Percentiles rank a stretch among this genome's conserved stretches.
phyloP scores from a whole-genome alignment of 2,113 vertebrate species.

The Chascanopsetta lugubris region DNA sequence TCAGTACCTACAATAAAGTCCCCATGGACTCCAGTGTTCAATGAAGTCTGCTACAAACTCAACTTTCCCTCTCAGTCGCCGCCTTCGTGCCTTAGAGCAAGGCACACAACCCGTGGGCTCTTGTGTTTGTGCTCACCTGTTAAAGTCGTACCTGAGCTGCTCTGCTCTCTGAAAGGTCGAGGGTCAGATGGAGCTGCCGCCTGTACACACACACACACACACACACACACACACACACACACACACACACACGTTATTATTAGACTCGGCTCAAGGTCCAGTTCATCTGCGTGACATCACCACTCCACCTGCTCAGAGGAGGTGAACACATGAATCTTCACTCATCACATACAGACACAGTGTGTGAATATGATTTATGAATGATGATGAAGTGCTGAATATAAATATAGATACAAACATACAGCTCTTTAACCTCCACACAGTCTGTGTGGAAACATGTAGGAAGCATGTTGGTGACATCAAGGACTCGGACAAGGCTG shows the following conservation, averaged over 20 bases:
- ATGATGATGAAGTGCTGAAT: too few species aligned
- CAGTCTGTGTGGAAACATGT: conserved; percentile 17
- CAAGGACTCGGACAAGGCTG: background rate
- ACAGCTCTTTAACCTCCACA: background rate
- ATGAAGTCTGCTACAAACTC: too few species aligned
- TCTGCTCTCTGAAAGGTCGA: conserved; percentile 28
- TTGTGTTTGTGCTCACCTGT: conserved; percentile 35
- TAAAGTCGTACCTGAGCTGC: background rate
- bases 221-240: background rate
- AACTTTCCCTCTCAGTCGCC: too few species aligned
- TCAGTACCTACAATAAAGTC: background rate
- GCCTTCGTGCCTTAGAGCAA: background rate
- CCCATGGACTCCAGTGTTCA: too few species aligned
- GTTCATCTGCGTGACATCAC: background rate
- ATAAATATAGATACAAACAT: too few species aligned
- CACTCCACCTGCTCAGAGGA: too few species aligned
- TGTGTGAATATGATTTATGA: too few species aligned
- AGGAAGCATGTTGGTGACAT: conserved; percentile 8
- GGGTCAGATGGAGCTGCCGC: conserved; percentile 23
- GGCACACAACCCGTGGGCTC: background rate
- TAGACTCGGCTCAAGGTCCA: background rate
- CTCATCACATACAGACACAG: background rate
- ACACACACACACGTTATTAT: background rate
- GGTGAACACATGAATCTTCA: background rate
- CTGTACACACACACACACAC: conserved; percentile 7